Evolutionary conservation across 2,888 invertebrate genomes (phyloP), one percentile per base, ranked within the genome.

Genomic region (Iphiclides podalirius): DNA sequence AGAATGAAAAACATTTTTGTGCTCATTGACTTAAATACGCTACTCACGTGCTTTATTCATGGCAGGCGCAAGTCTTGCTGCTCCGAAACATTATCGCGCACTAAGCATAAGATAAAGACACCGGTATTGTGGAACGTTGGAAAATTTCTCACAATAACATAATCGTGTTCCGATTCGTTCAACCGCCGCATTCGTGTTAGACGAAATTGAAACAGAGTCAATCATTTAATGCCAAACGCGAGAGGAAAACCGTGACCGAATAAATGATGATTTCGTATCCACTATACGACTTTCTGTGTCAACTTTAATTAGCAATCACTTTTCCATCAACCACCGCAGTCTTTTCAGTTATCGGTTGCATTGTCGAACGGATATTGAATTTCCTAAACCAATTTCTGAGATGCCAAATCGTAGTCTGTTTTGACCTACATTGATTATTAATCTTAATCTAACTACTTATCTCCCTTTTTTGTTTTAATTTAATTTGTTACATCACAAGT

Each of bases 141-240:
- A 77, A 79, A 72, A 79, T 83, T 82, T 82, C 82, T 79, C 82
- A 88, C 86, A 87, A 87, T 87, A 84, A 85, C 78, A 81, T 79
- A 83, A 82, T 78, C 85, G 70, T 85, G 87, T 87, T 66, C 64
- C 77, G 66, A 88, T 88, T 88, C 79, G 88, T 86, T 88, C 87
- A 71, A 86, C 79, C 68, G 77, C 65, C 69, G 79, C 79, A 71
- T 81, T 84, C 84, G 72, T 88, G 88, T 88, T 84, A 81, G 69
- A 80, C 74, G 78, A 85, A 88, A 88, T 88, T 87, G 87, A 87
- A 86, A 86, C 86, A 85, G 78, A 82, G 86, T 84, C 87, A 77
- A 82, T 83, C 83, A 86, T 87, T 87, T 85, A 85, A 86, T 80
- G 77, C 81, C 79, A 81, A 84, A 80, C 80, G 83, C 74, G 77